A percentile compares a stretch with the other conserved stretches of the same genome.
Evolutionary conservation across 1,140 invertebrate species (phyloP).

Genomic region (Drosophila tropicalis): DNA sequence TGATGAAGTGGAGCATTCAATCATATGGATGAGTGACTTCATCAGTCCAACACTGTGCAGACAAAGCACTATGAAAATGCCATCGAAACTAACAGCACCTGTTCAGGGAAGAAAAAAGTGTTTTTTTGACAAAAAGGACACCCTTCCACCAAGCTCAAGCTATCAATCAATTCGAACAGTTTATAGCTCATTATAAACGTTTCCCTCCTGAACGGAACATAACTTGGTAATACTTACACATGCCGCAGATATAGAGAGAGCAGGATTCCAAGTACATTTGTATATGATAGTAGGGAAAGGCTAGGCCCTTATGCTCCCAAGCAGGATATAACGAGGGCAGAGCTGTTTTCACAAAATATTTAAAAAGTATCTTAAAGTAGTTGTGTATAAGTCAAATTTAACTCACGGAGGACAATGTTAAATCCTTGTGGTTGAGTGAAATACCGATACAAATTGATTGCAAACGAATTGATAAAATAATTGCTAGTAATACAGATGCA

Average conservation of each 20-base stretch:
- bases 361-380: neutral
- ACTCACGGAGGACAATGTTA: slow-evolving; percentile 63
- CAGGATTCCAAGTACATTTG: slow-evolving; percentile 56
- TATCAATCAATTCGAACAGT: neutral
- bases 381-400: neutral
- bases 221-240: slow-evolving; percentile 46
- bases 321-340: slow-evolving; percentile 61
- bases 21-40: slow-evolving; percentile 56
- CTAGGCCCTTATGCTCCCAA: slow-evolving; percentile 64
- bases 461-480: slow-evolving; percentile 59
- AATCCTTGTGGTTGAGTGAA: slow-evolving; percentile 31
- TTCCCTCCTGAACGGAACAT: neutral
- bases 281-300: slow-evolving; percentile 68
- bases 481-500: slow-evolving; percentile 53
- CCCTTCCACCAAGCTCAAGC: neutral
- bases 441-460: slow-evolving; percentile 47
- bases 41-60: slow-evolving; percentile 66
- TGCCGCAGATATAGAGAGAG: slow-evolving; percentile 64
- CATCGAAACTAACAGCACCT: slow-evolving; percentile 75
- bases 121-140: neutral
- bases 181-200: neutral
- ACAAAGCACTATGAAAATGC: slow-evolving; percentile 71
- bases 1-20: slow-evolving; percentile 57
- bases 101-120: neutral
- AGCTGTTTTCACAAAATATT: slow-evolving; percentile 35